These are phyloP conservation scores for Dipodomys stephensi DNA, from an alignment of 2,113 vertebrate species.

Conservation along the genomic window DNA sequence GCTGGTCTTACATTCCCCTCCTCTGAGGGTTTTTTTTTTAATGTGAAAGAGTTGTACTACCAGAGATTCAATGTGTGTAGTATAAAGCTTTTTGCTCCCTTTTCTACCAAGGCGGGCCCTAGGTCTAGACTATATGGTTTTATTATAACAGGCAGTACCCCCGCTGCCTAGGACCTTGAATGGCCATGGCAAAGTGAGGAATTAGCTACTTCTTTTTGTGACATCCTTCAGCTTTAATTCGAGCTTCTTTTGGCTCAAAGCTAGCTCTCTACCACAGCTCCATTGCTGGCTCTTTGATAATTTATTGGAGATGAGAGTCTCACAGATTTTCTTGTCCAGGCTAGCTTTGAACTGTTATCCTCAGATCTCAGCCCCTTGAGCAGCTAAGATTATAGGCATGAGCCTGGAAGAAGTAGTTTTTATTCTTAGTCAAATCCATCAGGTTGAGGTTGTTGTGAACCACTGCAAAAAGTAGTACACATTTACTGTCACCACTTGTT, in stretches of 20 bases:
- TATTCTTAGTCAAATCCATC: neutral
- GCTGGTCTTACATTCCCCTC: neutral
- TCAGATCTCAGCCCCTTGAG: too few relatives aligned
- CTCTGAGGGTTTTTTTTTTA: neutral
- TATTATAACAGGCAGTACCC: neutral
- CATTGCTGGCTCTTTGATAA: too few relatives aligned
- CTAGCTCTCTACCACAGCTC: too few relatives aligned
- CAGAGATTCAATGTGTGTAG: neutral
- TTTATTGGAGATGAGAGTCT: too few relatives aligned
- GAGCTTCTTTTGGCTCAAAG: too few relatives aligned
- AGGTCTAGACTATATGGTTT: neutral
- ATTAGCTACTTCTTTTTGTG: too few relatives aligned
- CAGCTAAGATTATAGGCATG: too few relatives aligned
- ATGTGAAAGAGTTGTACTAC: neutral
- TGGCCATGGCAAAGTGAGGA: neutral
- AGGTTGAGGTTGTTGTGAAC: neutral
- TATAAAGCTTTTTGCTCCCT: neutral
- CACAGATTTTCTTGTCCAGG: too few relatives aligned
- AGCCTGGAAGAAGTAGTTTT: neutral
- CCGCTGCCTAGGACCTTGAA: neutral
- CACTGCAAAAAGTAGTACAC: too few relatives aligned
- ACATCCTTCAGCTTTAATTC: too few relatives aligned
- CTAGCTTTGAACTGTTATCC: too few relatives aligned
- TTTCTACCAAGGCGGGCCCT: neutral
- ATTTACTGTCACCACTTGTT: neutral